A percentile compares a stretch with the other conserved stretches of the same genome.
These are phyloP conservation scores for Entosphenus tridentatus DNA, from an alignment of 2,113 vertebrate genomes.

Conservation along the genomic window DNA sequence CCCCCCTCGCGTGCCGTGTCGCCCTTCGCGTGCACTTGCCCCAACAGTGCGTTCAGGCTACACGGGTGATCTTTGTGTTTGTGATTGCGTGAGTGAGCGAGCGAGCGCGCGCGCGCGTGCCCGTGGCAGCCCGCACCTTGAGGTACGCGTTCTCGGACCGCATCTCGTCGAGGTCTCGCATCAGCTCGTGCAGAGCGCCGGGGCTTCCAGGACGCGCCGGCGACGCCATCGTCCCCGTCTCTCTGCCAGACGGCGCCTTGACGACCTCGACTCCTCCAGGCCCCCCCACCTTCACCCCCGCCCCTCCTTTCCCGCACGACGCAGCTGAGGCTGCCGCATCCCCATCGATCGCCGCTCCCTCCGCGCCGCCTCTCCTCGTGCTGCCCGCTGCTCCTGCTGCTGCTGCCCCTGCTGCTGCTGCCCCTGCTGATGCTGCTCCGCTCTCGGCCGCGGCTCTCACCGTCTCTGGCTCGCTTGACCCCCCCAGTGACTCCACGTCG, in stretches of 20 bases:
- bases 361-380: neutral
- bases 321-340: neutral
- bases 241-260: neutral
- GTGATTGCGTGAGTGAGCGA: neutral
- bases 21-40: too few relatives aligned
- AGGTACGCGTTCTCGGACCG: constrained; percentile 2
- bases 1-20: too few relatives aligned
- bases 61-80: too few relatives aligned
- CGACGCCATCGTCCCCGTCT: neutral
- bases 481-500: too few relatives aligned
- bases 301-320: neutral
- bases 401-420: too few relatives aligned
- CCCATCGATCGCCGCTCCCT: neutral
- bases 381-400: neutral
- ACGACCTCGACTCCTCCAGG: neutral
- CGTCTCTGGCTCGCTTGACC: too few relatives aligned
- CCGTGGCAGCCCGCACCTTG: neutral
- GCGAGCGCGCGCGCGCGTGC: neutral
- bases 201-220: neutral
- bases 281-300: neutral
- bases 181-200: neutral
- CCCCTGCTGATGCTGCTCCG: too few relatives aligned
- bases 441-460: too few relatives aligned
- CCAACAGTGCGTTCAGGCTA: too few relatives aligned
- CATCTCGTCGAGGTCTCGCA: neutral